Conservation (phyloP, 2,888 invertebrate genomes). For the Piscicola geometra region DNA sequence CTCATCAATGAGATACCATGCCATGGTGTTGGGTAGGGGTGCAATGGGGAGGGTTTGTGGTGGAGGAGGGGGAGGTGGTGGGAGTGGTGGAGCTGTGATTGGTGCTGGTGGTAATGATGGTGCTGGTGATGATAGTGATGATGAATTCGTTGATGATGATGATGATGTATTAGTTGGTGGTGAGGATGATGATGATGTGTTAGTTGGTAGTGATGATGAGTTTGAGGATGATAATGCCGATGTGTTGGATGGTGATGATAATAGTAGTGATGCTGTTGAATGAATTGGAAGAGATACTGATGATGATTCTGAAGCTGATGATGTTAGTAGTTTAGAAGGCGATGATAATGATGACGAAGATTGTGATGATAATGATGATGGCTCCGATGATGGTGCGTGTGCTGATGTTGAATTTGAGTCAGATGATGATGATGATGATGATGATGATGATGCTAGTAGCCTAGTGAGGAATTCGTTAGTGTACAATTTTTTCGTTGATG, state of each 20-base stretch:
- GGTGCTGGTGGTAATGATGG: slow-evolving; percentile 7
- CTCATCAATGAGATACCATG: neutral
- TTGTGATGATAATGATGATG: too few relatives aligned
- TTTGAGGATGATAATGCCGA: neutral
- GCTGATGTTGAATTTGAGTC: too few relatives aligned
- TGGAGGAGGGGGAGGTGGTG: neutral
- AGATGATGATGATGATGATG: too few relatives aligned
- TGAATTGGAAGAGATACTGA: too few relatives aligned
- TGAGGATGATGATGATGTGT: neutral
- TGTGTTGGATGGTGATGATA: neutral
- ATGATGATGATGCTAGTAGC: too few relatives aligned
- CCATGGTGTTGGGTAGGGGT: neutral
- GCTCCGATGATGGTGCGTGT: too few relatives aligned
- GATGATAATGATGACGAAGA: too few relatives aligned
- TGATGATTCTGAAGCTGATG: neutral
- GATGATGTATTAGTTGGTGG: neutral
- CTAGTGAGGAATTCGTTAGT: too few relatives aligned
- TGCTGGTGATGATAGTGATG: neutral
- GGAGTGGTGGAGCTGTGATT: neutral
- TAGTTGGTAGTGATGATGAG: too few relatives aligned
- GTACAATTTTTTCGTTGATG: too few relatives aligned
- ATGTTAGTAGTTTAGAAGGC: too few relatives aligned
- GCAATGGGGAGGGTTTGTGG: neutral
- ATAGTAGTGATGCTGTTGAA: neutral
- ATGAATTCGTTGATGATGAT: neutral